Evolutionary conservation across 2,888 invertebrate species (phyloP).

Genomic region (Acanthoscelides obtectus): DNA sequence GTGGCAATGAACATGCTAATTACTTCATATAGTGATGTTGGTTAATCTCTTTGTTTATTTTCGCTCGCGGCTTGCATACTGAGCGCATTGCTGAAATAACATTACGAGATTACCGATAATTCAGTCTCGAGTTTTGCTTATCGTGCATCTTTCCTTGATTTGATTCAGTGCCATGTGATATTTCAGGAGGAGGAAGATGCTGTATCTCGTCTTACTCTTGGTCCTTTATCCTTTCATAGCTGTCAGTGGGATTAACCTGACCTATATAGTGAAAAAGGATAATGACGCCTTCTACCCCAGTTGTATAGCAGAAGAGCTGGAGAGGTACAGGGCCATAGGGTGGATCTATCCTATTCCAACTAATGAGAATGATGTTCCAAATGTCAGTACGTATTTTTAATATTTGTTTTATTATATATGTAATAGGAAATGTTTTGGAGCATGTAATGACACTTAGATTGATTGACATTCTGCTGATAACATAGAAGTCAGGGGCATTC

Average conservation of each 20-base stretch:
- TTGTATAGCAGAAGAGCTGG: constrained; percentile 39
- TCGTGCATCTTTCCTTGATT: background rate
- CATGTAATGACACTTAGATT: background rate
- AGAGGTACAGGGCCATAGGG: constrained; percentile 37
- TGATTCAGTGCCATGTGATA: background rate
- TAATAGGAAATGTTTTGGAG: background rate
- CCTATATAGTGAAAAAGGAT: constrained; percentile 35
- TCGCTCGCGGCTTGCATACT: background rate
- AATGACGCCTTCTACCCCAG: constrained; percentile 29
- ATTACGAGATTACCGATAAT: background rate
- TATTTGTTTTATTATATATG: background rate
- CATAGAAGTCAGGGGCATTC: too few relatives aligned
- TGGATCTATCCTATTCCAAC: constrained; percentile 40
- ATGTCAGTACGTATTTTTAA: constrained; percentile 31
- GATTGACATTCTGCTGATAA: background rate
- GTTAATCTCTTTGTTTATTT: background rate
- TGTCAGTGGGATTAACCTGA: constrained; percentile 29
- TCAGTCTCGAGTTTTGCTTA: background rate
- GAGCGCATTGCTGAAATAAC: background rate
- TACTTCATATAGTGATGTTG: background rate
- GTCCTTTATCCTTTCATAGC: constrained; percentile 10
- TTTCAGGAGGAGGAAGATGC: constrained; percentile 25
- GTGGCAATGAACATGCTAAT: constrained; percentile 9
- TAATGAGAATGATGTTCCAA: constrained; percentile 27
- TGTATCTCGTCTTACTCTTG: constrained; percentile 23